A percentile compares a stretch with the other conserved stretches of the same genome.
These are phyloP conservation scores for Pseudococcus jackbeardsleyi DNA, from an alignment of 2,888 invertebrate species.

Conservation along the genomic window DNA sequence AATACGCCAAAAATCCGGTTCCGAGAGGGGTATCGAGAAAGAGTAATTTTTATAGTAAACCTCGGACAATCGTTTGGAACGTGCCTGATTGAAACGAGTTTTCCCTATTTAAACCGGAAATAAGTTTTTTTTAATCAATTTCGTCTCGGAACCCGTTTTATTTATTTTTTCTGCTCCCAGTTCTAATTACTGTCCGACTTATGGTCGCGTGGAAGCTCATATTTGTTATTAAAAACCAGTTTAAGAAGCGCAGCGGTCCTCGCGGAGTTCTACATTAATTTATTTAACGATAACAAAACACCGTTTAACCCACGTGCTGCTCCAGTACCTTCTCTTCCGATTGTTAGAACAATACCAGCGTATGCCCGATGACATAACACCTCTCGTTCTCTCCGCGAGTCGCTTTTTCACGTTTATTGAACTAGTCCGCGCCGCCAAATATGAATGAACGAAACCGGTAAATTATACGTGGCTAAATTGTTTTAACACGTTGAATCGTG, in stretches of 20 bases:
- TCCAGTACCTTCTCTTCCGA: conserved; percentile 22
- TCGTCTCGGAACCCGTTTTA: conserved; percentile 2
- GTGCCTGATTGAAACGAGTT: conserved; percentile 42
- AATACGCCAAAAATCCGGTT: conserved; percentile 50
- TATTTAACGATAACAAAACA: conserved; percentile 49
- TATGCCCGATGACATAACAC: conserved; percentile 44
- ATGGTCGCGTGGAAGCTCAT: conserved; percentile 50
- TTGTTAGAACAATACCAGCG: conserved; percentile 51
- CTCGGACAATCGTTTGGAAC: conserved; percentile 34
- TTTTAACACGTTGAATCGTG: conserved; percentile 32
- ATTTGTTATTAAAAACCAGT: conserved; percentile 54
- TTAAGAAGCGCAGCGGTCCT: conserved; percentile 31
- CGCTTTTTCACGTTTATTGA: conserved; percentile 52
- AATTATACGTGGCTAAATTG: conserved; percentile 45
- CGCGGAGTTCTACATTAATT: background rate
- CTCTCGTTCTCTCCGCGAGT: background rate
- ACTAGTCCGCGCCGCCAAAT: conserved; percentile 40
- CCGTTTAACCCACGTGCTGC: conserved; percentile 39
- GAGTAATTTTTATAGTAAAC: background rate
- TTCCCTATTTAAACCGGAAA: conserved; percentile 47
- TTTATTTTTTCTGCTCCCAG: background rate
- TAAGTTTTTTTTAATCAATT: conserved; percentile 36
- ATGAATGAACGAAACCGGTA: conserved; percentile 52
- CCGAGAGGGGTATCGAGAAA: background rate
- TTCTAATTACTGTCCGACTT: conserved; percentile 54